Conservation (phyloP, 2,797 vertebrate genomes). For the Poliocrania exsul region DNA sequence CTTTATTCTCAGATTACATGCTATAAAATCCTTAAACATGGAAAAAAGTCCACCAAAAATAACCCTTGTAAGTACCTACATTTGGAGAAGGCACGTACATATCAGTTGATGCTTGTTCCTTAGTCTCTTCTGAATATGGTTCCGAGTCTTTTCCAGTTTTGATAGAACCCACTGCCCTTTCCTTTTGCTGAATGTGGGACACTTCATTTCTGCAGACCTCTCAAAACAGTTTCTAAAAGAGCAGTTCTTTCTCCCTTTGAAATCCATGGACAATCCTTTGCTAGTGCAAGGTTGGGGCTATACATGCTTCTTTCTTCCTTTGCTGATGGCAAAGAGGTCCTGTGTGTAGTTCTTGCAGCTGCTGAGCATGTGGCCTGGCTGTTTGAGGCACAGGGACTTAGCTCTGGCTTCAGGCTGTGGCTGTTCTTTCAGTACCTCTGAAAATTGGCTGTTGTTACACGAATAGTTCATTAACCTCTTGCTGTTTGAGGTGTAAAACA, state of each 20-base stretch:
- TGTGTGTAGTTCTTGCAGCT: background rate
- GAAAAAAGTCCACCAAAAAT: conserved; percentile 26
- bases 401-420: background rate
- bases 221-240: background rate
- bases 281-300: background rate
- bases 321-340: rapidly evolving
- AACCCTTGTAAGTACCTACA: background rate
- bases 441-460: background rate
- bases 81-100: background rate
- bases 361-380: background rate
- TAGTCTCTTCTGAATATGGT: background rate
- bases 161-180: background rate
- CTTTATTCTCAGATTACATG: conserved; percentile 23
- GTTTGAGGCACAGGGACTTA: background rate
- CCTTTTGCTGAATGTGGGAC: background rate
- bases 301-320: rapidly evolving
- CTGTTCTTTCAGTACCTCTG: background rate
- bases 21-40: conserved; percentile 3
- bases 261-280: background rate
- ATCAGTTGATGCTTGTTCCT: background rate
- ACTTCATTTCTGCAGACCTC: background rate
- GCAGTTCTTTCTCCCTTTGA: background rate
- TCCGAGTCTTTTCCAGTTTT: background rate
- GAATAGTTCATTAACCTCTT: background rate
- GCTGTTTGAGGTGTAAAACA: conserved; percentile 32